phyloP scores from a whole-genome alignment of 2,888 invertebrate species.

The Epinotia ramella region DNA sequence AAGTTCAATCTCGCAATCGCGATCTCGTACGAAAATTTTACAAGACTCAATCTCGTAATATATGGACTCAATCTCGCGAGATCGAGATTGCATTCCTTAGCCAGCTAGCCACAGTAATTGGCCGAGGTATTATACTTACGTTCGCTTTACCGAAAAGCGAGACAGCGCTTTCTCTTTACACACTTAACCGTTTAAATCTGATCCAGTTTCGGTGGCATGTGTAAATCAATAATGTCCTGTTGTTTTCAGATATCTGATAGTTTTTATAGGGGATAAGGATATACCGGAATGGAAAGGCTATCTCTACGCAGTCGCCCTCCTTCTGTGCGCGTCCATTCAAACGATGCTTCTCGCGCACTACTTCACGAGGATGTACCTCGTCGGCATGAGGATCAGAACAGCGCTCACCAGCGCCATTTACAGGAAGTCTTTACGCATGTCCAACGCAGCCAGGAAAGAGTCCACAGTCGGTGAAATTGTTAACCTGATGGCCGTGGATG shows the following conservation, averaged over 20 bases:
- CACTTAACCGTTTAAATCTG: too few relatives aligned
- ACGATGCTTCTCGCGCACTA: constrained; percentile 95
- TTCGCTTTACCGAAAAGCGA: too few relatives aligned
- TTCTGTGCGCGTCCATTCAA: constrained; percentile 91
- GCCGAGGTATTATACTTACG: too few relatives aligned
- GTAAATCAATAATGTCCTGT: not conserved
- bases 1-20: too few relatives aligned
- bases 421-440: constrained; percentile 92
- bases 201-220: not conserved
- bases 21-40: too few relatives aligned
- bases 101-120: too few relatives aligned
- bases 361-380: constrained; percentile 95
- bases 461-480: constrained; percentile 96
- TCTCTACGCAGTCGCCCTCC: constrained; percentile 90
- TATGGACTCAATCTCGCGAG: too few relatives aligned
- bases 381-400: constrained; percentile 95
- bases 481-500: constrained; percentile 96
- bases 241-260: constrained; percentile 88
- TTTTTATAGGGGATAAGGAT: constrained; percentile 85
- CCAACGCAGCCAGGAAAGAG: constrained; percentile 91
- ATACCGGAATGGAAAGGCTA: constrained; percentile 94
- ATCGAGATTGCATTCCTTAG: too few relatives aligned
- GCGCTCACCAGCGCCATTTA: constrained; percentile 96
- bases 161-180: too few relatives aligned
- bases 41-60: too few relatives aligned